Base-by-base conservation (phyloP, 2,113 vertebrate genomes). In the Peucedramus taeniatus region DNA sequence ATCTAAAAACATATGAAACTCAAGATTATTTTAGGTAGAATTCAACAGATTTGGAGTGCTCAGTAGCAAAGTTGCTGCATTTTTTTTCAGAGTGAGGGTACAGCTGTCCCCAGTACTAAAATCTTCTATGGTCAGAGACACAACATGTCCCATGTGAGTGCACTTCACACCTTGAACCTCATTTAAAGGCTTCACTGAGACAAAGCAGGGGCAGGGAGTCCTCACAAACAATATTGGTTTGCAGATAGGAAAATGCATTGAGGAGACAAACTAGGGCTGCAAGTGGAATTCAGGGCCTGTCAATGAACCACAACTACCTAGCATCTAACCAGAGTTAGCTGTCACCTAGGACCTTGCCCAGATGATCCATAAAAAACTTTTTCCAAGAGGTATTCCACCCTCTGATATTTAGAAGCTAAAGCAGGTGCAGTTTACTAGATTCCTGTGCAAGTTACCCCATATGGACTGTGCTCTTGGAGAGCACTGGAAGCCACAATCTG, bases 401-500 rank as follows among this genome's bases (percentile, higher is more conserved):
- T 74, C 42, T 87, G 74, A 82, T 79, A 91, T 76, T 85, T 60
- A 87, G 66, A 91, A 64, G 69, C 39, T 75, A 82, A 91, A 89
- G 77, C 27, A 92, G 77, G 77, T 89, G 44, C 61, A 75, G 56
- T 92, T 95, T 78, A 87, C 80, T 44, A 59, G 64, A 56, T 75
- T 81, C 68, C 64, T 66, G 40, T 44, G 45, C 0, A 6, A 75
- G 68, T 47, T 56, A 56, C 51, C 20, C 74, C 35, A 9, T 44
- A 35, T 42, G 61, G 74, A 54, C 57, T 40, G 65, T 40, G 65
- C 33, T 88, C 65, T 40, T 30, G 63, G 45, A 69, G n/a, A 76
- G n/a, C 23, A 51, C 44, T 75, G 60, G 64, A 90, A 89, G 31
- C 21, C 64, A 76, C 47, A 13, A 16, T 18, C 61, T 56, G 51